Conservation (phyloP, 2,888 invertebrate genomes). For the Chromoteleia sp. region DNA sequence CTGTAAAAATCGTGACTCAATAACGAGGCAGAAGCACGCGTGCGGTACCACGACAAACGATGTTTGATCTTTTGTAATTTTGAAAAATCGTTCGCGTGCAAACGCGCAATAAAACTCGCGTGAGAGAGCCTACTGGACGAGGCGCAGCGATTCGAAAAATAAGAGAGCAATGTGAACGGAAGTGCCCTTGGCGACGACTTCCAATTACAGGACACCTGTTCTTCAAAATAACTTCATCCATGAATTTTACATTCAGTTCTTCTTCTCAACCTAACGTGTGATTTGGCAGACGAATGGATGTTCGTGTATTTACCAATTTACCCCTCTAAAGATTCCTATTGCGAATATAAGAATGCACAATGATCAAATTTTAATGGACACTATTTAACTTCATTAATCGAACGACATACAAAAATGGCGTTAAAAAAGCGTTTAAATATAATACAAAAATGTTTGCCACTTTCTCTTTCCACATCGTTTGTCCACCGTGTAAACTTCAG, state of each 20-base stretch:
- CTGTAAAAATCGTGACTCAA: constrained; percentile 44
- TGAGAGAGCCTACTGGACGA: constrained; percentile 71
- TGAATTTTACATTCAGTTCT: constrained; percentile 58
- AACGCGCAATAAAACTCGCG: constrained; percentile 60
- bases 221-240: constrained; percentile 77
- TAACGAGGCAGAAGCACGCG: constrained; percentile 68
- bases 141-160: constrained; percentile 62
- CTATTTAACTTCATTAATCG: constrained; percentile 32
- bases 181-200: constrained; percentile 74
- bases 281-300: constrained; percentile 36
- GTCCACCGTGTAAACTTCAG: background rate
- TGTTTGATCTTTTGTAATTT: constrained; percentile 63
- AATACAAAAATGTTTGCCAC: too few relatives aligned
- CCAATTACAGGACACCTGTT: constrained; percentile 82
- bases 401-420: too few relatives aligned
- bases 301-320: constrained; percentile 32
- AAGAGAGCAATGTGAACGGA: constrained; percentile 71
- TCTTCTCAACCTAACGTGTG: constrained; percentile 39
- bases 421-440: too few relatives aligned
- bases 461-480: too few relatives aligned
- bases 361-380: constrained; percentile 26
- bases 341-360: constrained; percentile 13
- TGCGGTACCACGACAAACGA: constrained; percentile 53
- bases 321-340: constrained; percentile 13
- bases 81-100: constrained; percentile 65